These are phyloP conservation scores for Scrobipalpa atriplicella DNA, from an alignment of 2,888 invertebrate genomes.

Conservation along the genomic window DNA sequence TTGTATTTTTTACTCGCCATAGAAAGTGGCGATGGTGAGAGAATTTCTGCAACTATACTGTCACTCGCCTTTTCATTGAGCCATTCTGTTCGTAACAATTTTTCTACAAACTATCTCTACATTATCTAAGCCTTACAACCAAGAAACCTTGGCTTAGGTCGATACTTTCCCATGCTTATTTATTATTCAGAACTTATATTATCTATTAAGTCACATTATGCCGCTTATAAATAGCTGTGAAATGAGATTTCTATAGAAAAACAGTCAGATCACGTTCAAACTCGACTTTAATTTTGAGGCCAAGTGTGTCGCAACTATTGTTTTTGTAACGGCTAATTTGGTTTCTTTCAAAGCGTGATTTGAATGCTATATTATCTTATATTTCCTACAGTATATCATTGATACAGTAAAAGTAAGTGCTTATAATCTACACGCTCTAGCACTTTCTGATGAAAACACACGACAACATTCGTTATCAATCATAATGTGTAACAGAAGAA, in stretches of 20 bases:
- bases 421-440: too few species aligned
- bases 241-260: constrained; percentile 26
- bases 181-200: constrained; percentile 3
- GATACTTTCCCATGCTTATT: constrained; percentile 6
- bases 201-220: constrained; percentile 10
- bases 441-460: too few species aligned
- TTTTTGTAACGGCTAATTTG: constrained; percentile 58
- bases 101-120: too few species aligned
- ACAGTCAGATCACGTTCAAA: constrained; percentile 34
- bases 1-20: constrained; percentile 21
- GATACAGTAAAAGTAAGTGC: too few species aligned
- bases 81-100: neutral
- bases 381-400: too few species aligned
- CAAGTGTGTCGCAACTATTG: constrained; percentile 52
- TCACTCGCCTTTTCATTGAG: constrained; percentile 18
- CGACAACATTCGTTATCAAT: too few species aligned
- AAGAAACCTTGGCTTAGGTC: neutral
- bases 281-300: constrained; percentile 51
- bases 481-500: too few species aligned
- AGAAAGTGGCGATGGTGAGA: constrained; percentile 13
- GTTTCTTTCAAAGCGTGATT: constrained; percentile 53
- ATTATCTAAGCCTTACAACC: too few species aligned
- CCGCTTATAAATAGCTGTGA: constrained; percentile 10
- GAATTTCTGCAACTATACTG: constrained; percentile 14
- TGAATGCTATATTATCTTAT: constrained; percentile 42